phyloP scores from a whole-genome alignment of 2,797 vertebrate species.

The Hoplostethus atlanticus region DNA sequence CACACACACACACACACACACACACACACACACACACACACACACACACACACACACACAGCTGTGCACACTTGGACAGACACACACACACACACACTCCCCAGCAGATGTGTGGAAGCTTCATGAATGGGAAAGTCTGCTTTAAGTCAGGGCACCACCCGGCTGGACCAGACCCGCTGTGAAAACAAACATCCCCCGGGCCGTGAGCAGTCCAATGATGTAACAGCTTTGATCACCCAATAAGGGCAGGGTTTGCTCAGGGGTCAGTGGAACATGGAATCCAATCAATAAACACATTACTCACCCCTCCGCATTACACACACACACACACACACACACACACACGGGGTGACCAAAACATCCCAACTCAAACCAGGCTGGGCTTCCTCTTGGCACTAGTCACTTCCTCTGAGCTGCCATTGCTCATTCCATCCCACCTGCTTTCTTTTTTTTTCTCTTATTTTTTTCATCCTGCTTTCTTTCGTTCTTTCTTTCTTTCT shows the following conservation, averaged over 20 bases:
- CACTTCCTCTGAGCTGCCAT: conserved; percentile 41
- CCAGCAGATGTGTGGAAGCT: conserved; percentile 70
- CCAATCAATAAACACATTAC: conserved; percentile 75
- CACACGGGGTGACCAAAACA: conserved; percentile 27
- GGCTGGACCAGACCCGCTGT: conserved; percentile 60
- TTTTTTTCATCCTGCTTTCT: neutral
- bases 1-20: conserved; percentile 21
- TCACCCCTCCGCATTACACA: conserved; percentile 46
- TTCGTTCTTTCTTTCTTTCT: neutral
- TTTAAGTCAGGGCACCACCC: conserved; percentile 80
- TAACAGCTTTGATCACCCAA: conserved; percentile 77
- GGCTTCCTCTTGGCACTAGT: conserved; percentile 32
- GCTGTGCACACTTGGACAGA: too few species aligned
- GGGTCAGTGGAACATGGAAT: conserved; percentile 80
- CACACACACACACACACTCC: conserved; percentile 49
- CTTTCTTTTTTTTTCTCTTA: conserved; percentile 4
- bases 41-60: conserved; percentile 43
- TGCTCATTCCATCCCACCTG: conserved; percentile 40
- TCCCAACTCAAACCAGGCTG: conserved; percentile 35
- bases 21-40: conserved; percentile 13
- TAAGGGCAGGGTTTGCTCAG: conserved; percentile 73
- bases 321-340: conserved; percentile 14
- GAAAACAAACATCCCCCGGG: conserved; percentile 82
- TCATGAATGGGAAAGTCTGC: conserved; percentile 79
- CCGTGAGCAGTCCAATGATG: conserved; percentile 67